Evolutionary conservation across 2,797 vertebrate genomes (phyloP).

Genomic region (Silurus aristotelis): DNA sequence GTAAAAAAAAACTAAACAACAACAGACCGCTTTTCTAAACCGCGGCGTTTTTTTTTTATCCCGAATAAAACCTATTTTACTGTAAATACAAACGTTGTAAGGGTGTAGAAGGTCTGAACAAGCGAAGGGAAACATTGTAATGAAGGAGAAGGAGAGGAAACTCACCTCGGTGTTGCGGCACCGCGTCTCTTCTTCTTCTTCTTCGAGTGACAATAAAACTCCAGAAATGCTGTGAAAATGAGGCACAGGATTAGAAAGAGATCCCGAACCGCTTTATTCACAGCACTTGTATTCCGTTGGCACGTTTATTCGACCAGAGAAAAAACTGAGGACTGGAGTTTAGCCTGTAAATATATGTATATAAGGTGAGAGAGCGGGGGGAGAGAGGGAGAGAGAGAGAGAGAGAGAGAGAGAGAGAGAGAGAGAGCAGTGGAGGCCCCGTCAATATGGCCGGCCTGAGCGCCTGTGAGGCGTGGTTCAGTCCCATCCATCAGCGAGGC

Average conservation of each 20-base stretch:
- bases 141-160: background rate
- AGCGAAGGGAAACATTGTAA: background rate
- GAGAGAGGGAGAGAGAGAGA: slow-evolving; percentile 58
- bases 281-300: background rate
- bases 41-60: too few species aligned
- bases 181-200: slow-evolving; percentile 32
- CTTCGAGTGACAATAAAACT: slow-evolving; percentile 14
- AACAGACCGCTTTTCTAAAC: background rate
- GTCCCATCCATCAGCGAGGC: slow-evolving; percentile 31
- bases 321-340: slow-evolving; percentile 28
- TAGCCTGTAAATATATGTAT: slow-evolving; percentile 50
- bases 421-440: slow-evolving; percentile 67
- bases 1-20: too few species aligned
- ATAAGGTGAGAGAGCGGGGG: slow-evolving; percentile 69
- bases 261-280: background rate
- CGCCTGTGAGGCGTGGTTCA: slow-evolving; percentile 53
- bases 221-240: slow-evolving; percentile 13
- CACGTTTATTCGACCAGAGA: slow-evolving; percentile 52
- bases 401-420: slow-evolving; percentile 58
- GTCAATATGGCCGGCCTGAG: slow-evolving; percentile 70
- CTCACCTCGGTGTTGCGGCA: slow-evolving; percentile 52
- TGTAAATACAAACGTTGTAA: background rate
- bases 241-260: background rate
- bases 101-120: background rate
- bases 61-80: background rate